Evolutionary conservation across 2,113 vertebrate genomes (phyloP).

Genomic region (Lamprologus tigripictilis): DNA sequence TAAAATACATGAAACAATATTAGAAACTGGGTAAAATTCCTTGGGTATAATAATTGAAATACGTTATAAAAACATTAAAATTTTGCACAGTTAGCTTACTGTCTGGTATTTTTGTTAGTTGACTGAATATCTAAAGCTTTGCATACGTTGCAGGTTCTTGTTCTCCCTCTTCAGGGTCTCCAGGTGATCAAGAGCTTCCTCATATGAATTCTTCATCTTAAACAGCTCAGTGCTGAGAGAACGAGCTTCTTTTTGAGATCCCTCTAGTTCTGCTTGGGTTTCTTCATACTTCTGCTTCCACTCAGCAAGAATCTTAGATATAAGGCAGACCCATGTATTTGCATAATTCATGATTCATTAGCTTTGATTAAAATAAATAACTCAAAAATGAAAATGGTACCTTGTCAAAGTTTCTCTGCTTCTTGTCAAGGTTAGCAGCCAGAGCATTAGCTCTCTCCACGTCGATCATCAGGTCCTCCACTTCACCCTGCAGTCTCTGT

Average conservation of each 20-base stretch:
- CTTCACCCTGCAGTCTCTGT: slow-evolving; percentile 22
- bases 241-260: slow-evolving; percentile 73
- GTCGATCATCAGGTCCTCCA: neutral
- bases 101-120: too few species aligned
- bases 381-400: neutral
- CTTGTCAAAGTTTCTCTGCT: neutral
- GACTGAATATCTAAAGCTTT: too few species aligned
- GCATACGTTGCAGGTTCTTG: slow-evolving; percentile 12
- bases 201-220: slow-evolving; percentile 82
- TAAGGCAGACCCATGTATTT: neutral
- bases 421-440: neutral
- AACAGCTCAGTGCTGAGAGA: slow-evolving; percentile 79
- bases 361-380: neutral
- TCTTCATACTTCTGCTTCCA: slow-evolving; percentile 82
- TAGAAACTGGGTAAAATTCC: neutral
- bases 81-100: neutral
- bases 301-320: slow-evolving; percentile 73
- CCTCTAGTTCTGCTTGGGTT: slow-evolving; percentile 76
- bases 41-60: neutral
- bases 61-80: neutral
- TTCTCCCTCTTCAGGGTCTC: slow-evolving; percentile 81
- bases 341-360: neutral
- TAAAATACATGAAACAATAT: neutral
- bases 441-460: neutral
- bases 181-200: slow-evolving; percentile 80